These are phyloP conservation scores for Tenodera sinensis DNA, from an alignment of 2,888 invertebrate genomes.

Conservation along the genomic window DNA sequence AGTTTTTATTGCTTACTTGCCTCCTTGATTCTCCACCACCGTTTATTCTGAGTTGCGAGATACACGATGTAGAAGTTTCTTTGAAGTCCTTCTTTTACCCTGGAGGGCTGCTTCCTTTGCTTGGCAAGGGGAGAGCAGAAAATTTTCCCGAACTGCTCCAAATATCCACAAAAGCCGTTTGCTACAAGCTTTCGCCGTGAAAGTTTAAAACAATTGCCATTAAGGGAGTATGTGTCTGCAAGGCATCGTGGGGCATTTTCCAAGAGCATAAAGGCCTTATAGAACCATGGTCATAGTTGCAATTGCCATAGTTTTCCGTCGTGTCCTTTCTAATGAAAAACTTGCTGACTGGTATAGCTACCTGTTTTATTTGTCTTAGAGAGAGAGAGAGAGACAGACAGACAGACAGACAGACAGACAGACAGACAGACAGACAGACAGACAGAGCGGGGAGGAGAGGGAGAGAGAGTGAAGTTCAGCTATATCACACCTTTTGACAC, in stretches of 20 bases:
- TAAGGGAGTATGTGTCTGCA: not conserved
- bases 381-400: too few relatives aligned
- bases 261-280: not conserved
- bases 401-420: too few relatives aligned
- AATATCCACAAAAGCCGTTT: not conserved
- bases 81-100: not conserved
- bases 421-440: too few relatives aligned
- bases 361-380: too few relatives aligned
- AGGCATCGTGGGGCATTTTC: not conserved
- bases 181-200: not conserved
- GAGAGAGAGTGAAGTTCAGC: too few relatives aligned
- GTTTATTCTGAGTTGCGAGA: not conserved
- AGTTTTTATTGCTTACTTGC: not conserved
- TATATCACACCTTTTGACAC: too few relatives aligned
- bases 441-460: too few relatives aligned
- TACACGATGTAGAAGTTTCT: not conserved
- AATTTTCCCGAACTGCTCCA: not conserved
- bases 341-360: too few relatives aligned
- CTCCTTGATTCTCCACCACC: not conserved
- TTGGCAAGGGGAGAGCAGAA: not conserved
- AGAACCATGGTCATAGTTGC: too few relatives aligned
- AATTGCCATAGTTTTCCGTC: not conserved
- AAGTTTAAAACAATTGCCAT: not conserved
- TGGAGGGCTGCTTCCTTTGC: not conserved
- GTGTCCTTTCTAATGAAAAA: not conserved